Base-by-base conservation (phyloP, 2,888 invertebrate genomes). In the Drosophila setosimentum region DNA sequence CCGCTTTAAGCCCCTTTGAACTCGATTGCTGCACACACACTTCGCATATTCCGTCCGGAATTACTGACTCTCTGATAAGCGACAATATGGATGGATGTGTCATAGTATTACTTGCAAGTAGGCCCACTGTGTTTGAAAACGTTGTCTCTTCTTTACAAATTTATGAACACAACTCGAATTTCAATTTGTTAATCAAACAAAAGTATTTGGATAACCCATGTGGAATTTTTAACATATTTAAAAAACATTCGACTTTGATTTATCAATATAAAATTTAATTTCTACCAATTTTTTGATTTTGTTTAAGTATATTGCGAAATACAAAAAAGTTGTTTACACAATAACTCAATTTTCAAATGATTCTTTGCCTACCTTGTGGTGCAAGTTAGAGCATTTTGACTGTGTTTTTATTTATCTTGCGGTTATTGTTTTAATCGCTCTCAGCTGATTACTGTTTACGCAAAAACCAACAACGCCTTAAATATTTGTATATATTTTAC, bases 1-100 rank as follows among this genome's bases (percentile, higher is more conserved):
- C 81, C 78, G 69, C 78, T 76, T 81, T 58, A 29, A 78, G 72
- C 78, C 81, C 67, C 81, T 68, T 72, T 54, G n/a, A 45, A 51
- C 64, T 16, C 53, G 64, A 53, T 60, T 73, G 54, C 24, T 24
- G 24, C 54, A 42, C 49, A 42, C 49, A 72, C 59, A 64, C 73
- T 76, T 76, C 64, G 65, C 65, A 68, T 58, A 60, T 54, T 37
- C 51, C 73, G 69, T 65, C 62, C 64, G 68, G 51, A 68, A 64
- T 40, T 53, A 70, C 53, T 49, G 24, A 27, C 72, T 37, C 18
- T 37, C 59, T 24, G 77, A 78, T 74, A 77, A 77, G 64, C 64
- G 60, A 49, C 60, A 33, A 33, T 24, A 24, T 21, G 18, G 10
- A 35, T 54, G 27, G 11, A 24, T 40, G 24, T 40, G 37, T 33